Conservation (phyloP, 1,140 invertebrate species). For the Eupeodes corollae region DNA sequence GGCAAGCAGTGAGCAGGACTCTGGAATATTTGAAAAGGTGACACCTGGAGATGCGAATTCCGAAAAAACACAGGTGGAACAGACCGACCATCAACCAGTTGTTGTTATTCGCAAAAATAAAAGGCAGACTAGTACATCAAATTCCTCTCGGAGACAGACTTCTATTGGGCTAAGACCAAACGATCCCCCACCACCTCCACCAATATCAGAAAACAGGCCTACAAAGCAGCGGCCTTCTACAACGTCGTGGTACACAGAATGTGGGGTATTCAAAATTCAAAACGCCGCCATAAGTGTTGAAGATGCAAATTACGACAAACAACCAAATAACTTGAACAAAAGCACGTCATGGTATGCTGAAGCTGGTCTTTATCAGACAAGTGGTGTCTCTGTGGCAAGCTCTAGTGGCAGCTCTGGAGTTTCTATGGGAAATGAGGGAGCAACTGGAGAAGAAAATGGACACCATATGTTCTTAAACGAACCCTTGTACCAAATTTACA, state of each 20-base stretch:
- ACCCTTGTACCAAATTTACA: slow-evolving; percentile 84
- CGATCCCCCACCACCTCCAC: slow-evolving; percentile 36
- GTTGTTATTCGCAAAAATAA: slow-evolving; percentile 23
- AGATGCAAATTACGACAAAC: slow-evolving; percentile 4
- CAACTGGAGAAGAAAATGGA: slow-evolving; percentile 26
- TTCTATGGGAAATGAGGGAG: slow-evolving; percentile 34
- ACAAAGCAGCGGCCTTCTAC: slow-evolving; percentile 7
- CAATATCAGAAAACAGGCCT: slow-evolving; percentile 14
- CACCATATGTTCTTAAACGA: slow-evolving; percentile 55
- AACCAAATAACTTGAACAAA: not conserved
- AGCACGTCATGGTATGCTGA: slow-evolving; percentile 48
- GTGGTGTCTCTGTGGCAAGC: slow-evolving; percentile 37
- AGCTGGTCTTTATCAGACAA: slow-evolving; percentile 48
- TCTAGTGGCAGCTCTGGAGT: slow-evolving; percentile 36
- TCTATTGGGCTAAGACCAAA: slow-evolving; percentile 27
- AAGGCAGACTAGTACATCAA: slow-evolving; percentile 19
- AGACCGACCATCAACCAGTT: slow-evolving; percentile 22
- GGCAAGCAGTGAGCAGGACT: slow-evolving; percentile 46
- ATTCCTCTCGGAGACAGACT: slow-evolving; percentile 20
- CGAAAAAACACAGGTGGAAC: slow-evolving; percentile 1
- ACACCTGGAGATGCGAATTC: slow-evolving; percentile 11
- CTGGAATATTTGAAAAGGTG: slow-evolving; percentile 39
- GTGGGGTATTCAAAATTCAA: slow-evolving; percentile 39
- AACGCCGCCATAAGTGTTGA: not conserved
- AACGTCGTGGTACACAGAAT: slow-evolving; percentile 44